Base-by-base conservation (phyloP, 2,888 invertebrate species). In the Eupithecia dodoneata region DNA sequence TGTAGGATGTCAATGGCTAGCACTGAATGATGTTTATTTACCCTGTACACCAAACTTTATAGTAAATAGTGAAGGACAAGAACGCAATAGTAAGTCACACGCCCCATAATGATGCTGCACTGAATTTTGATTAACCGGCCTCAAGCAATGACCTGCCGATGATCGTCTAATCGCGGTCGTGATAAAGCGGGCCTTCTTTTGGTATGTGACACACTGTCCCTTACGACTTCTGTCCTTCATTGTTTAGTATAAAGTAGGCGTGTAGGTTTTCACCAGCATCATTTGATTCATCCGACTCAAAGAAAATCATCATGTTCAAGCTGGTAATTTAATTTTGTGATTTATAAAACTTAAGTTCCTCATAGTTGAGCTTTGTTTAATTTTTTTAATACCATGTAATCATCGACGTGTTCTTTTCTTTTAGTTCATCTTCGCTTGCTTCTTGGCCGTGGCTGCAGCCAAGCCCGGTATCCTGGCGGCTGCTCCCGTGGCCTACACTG, bases 361-460 rank as follows among this genome's bases (percentile, higher is more conserved):
- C 18, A 30, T 63, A 4, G 9, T 63, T 63, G 10, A 63, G 63
- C 10, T 7, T 30, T 30, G 3, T 63, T 18, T 30, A 18, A 18
- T 30, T n/a, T 18, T 9, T 18, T 18, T 18, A 59, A 6, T 18
- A 30, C 4, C 63, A 12, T 63, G 30, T 63, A 18, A 18, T 59
- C 59, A 59, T 59, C 18, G 18, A 63, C 63, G 12, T 66, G 3
- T 63, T 44, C 4, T 81, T 82, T 80, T 75, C 78, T 90, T 85
- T 12, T 86, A 96, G 95, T 87, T 90, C 82, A 81, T 90, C 80
- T 88, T 95, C 87, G 90, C 92, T 75, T 95, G 94, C 84, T 87
- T 95, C 83, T 84, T 96, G 88, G 95, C 95, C 66, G 82, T 94
- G 75, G 95, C 93, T 72, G 89, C 91, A 65, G 95, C 95, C 74